A percentile compares a stretch with the other conserved stretches of the same genome.
These are phyloP conservation scores for Hydrotaea cyrtoneurina DNA, from an alignment of 2,888 invertebrate genomes.

Conservation along the genomic window DNA sequence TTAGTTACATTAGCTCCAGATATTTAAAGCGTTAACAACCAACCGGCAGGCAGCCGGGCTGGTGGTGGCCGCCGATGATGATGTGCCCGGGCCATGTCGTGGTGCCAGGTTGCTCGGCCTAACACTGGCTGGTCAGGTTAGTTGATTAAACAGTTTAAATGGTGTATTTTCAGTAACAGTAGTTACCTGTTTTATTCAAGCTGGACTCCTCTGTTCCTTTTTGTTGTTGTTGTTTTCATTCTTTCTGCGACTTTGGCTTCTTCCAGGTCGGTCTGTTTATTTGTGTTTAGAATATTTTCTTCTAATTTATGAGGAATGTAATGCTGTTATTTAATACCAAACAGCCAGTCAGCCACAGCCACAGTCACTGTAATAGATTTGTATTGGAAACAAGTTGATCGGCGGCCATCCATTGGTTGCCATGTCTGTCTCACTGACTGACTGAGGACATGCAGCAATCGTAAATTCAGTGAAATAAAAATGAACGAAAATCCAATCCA, in stretches of 20 bases:
- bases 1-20: conserved; percentile 30
- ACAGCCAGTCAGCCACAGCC: not conserved
- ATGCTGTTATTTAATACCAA: conserved; percentile 67
- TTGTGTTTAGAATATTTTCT: conserved; percentile 51
- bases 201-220: conserved; percentile 9
- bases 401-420: not conserved
- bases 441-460: conserved; percentile 19
- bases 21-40: conserved; percentile 35
- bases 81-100: not conserved
- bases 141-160: conserved; percentile 57
- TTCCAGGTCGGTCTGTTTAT: not conserved
- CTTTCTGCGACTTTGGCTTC: not conserved
- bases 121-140: conserved; percentile 10
- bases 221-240: not conserved
- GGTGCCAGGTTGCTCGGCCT: not conserved
- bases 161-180: conserved; percentile 65
- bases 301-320: conserved; percentile 67
- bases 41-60: not conserved
- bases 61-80: not conserved
- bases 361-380: not conserved
- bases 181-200: conserved; percentile 62
- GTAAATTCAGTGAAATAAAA: conserved; percentile 23
- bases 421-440: not conserved
- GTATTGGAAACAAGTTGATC: not conserved
- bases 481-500: not conserved